Evolutionary conservation across 2,888 invertebrate species (phyloP).

Genomic region (Bursaphelenchus okinawaensis): DNA sequence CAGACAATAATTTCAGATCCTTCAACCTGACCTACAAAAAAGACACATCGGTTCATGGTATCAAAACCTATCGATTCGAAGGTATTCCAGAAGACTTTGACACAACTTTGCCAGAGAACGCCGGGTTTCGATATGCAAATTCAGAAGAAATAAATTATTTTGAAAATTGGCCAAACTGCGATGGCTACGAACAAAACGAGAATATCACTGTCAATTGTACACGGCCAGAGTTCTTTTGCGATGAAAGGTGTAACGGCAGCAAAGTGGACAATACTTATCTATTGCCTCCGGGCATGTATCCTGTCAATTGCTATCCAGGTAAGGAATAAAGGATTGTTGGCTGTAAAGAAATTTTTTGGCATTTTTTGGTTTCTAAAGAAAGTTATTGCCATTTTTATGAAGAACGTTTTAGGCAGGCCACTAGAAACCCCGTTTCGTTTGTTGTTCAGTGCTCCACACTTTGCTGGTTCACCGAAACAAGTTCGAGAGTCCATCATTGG

Average conservation of each 20-base stretch:
- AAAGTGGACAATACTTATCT: conserved; percentile 25
- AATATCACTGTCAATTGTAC: conserved; percentile 37
- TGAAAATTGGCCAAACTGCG: conserved; percentile 47
- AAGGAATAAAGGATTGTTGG: not conserved
- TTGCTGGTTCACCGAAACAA: conserved; percentile 36
- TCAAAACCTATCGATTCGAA: conserved; percentile 29
- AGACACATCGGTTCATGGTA: conserved; percentile 25
- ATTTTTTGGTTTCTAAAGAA: too few species aligned
- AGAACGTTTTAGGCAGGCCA: conserved; percentile 28
- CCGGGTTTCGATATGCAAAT: conserved; percentile 48
- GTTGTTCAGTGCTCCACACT: conserved; percentile 47
- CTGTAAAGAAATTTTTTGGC: too few species aligned
- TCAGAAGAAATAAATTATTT: conserved; percentile 44
- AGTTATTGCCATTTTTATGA: too few species aligned
- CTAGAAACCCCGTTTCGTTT: conserved; percentile 43
- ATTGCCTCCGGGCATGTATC: conserved; percentile 32
- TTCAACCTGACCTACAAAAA: conserved; percentile 23
- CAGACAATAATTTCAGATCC: conserved; percentile 18
- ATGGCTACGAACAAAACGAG: conserved; percentile 31
- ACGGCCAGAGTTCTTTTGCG: conserved; percentile 36
- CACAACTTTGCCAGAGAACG: conserved; percentile 40
- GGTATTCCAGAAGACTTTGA: conserved; percentile 36
- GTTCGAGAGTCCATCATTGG: conserved; percentile 36
- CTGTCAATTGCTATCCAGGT: conserved; percentile 32
- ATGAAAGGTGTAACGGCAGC: conserved; percentile 36